Evolutionary conservation across 2,113 vertebrate species (phyloP), one percentile per base, ranked within the genome.

Genomic region (Phainopepla nitens): DNA sequence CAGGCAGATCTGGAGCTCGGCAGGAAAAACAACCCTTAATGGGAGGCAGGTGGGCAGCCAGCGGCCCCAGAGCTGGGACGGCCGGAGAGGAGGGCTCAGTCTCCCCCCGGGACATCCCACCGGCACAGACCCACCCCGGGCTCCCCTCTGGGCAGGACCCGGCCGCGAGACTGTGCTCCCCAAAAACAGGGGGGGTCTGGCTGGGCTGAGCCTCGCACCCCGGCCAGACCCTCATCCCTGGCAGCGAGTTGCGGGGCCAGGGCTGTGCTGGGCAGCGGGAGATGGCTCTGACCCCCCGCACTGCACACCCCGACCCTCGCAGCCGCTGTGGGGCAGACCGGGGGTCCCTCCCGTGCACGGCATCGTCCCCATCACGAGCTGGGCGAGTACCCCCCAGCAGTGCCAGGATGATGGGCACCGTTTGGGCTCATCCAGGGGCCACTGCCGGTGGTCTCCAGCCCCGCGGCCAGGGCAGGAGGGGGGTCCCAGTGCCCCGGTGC

Each of bases 11-110:
- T 91, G 91, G 89, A 92, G 94, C 96, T 95, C 49, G 80, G 80
- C 50, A 93, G 80, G 87, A 89, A 82, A 93, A 85, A 95, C 86
- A 94, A 92, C 61, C 73, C 2, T 78, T 95, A 96, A 96, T 96
- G 89, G 94, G 94, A 97, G 94, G 86, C 95, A 97, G 96, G 95
- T 95, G 96, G 95, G 94, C 79, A 80, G 89, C 25, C 29, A 1
- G 85, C 71, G 0, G 70, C 71, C 60, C 62, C 58, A 28, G 62
- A 19, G 13, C 79, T 1, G 9, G 53, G 39, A 21, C 1, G 6
- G 83, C 21, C 6, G 0, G 45, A 78, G 36, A 1, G 0, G 79
- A 29, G 53, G 66, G 61, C 44, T 39, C 36, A 3, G 2, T 6
- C 53, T 58, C 23, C 17, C 62, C 42, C 14, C 9, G 2, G 29